These are phyloP conservation scores for Apis florea DNA, from an alignment of 1,140 invertebrate species.

Conservation along the genomic window DNA sequence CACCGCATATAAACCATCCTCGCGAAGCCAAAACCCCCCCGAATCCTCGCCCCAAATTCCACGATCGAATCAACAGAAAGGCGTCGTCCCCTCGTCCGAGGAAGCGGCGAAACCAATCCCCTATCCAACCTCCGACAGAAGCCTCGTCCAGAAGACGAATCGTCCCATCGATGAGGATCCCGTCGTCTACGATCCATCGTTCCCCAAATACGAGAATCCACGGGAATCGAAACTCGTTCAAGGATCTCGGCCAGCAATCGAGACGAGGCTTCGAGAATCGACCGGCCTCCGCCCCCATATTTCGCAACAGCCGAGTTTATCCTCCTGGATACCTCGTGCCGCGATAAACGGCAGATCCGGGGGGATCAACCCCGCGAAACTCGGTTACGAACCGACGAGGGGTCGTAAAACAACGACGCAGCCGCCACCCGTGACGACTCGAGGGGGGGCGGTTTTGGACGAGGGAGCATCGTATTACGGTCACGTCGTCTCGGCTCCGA, in stretches of 20 bases:
- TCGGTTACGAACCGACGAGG: not conserved
- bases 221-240: not conserved
- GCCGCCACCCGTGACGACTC: no score
- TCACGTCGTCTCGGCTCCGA: conserved; percentile 3
- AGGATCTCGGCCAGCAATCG: not conserved
- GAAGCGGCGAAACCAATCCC: no score
- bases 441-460: no score
- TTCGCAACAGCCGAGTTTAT: not conserved
- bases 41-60: not conserved
- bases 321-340: not conserved
- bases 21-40: not conserved
- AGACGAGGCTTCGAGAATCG: not conserved
- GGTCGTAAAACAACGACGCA: not conserved
- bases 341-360: not conserved
- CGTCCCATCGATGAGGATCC: no score
- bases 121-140: no score
- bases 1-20: not conserved
- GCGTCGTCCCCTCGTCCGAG: no score
- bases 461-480: not conserved
- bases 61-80: not conserved
- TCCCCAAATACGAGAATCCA: no score
- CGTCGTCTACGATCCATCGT: no score
- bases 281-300: not conserved
- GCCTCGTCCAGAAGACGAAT: no score
- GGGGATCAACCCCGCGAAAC: not conserved